These are phyloP conservation scores for Tylochromis polylepis DNA, from an alignment of 2,113 vertebrate genomes.

Conservation along the genomic window DNA sequence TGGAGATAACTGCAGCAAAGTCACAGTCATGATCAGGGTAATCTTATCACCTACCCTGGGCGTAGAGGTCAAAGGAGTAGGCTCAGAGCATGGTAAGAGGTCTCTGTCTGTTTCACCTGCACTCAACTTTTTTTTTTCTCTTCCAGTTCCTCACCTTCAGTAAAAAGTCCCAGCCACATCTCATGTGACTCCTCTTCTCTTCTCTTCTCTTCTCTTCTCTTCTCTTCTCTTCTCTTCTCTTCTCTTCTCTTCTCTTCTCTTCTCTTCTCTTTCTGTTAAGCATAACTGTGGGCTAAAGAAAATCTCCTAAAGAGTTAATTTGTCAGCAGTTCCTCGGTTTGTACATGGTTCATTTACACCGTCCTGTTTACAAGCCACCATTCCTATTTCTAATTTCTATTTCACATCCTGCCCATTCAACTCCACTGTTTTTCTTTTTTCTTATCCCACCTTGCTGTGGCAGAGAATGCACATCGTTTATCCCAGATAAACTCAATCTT, in stretches of 20 bases:
- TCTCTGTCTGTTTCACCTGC: neutral
- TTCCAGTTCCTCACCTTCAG: neutral
- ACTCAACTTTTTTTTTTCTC: neutral
- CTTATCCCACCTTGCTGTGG: neutral
- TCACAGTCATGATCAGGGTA: neutral
- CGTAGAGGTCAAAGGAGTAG: neutral
- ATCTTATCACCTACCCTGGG: neutral
- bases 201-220: too few relatives aligned
- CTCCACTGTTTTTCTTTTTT: slow-evolving; percentile 4
- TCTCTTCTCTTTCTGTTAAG: neutral
- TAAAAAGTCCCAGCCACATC: neutral
- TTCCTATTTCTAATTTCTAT: slow-evolving; percentile 5
- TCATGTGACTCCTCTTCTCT: neutral
- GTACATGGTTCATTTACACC: neutral
- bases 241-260: too few relatives aligned
- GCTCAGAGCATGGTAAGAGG: neutral
- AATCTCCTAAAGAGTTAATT: neutral
- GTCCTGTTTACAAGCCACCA: slow-evolving; percentile 9
- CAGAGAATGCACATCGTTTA: slow-evolving; percentile 6
- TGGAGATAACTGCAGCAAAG: neutral
- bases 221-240: neutral
- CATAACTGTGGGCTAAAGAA: neutral
- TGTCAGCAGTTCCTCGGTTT: neutral
- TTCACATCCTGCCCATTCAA: slow-evolving; percentile 1
- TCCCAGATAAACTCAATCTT: slow-evolving; percentile 39